phyloP scores from a whole-genome alignment of 2,113 vertebrate species.

The Peromyscus maniculatus region DNA sequence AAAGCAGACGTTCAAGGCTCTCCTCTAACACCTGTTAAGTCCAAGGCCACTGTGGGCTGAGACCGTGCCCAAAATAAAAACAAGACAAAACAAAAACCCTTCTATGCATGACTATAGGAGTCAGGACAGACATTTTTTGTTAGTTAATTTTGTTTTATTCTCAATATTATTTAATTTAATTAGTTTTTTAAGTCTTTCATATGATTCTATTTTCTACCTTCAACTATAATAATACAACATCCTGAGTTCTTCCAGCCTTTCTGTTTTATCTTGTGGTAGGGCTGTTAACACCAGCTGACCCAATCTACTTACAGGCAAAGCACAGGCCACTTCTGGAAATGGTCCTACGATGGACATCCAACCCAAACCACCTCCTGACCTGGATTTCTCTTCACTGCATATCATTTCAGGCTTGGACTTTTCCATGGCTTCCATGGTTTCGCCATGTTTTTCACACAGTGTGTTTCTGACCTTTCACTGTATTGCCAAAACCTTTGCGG shows the following conservation, averaged over 20 bases:
- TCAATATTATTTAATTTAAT: neutral
- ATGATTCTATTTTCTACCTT: conserved; percentile 85
- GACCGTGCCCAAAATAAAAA: neutral
- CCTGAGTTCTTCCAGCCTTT: conserved; percentile 63
- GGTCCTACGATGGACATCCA: conserved; percentile 99
- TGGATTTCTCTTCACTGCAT: neutral
- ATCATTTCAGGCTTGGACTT: neutral
- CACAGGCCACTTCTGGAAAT: conserved; percentile 97
- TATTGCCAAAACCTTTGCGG: too few relatives aligned
- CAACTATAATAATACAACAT: conserved; percentile 99
- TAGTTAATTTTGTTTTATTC: neutral
- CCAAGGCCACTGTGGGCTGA: neutral
- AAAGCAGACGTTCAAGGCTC: neutral
- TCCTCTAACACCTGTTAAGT: neutral
- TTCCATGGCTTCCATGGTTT: neutral
- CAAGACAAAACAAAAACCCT: neutral
- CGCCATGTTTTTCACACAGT: too few relatives aligned
- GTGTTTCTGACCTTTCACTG: too few relatives aligned
- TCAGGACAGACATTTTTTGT: neutral
- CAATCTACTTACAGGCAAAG: conserved; percentile 93
- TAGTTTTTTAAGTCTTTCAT: conserved; percentile 87
- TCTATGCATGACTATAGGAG: neutral
- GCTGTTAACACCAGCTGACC: conserved; percentile 97
- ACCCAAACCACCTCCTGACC: conserved; percentile 93
- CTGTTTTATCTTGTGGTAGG: conserved; percentile 96